Evolutionary conservation across 2,888 invertebrate species (phyloP).

Genomic region (Heliconius cydno): DNA sequence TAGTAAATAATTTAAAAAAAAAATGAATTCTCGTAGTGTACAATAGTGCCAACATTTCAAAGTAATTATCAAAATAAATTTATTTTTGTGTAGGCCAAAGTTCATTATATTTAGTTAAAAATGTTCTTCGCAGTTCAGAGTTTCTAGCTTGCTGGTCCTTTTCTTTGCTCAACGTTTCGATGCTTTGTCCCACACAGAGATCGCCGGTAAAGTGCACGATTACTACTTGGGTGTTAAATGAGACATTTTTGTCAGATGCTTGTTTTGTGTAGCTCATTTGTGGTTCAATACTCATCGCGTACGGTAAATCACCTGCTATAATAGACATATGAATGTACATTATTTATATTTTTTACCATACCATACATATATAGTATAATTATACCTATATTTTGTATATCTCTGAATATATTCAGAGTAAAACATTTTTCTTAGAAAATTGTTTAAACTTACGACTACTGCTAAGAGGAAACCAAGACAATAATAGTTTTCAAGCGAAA

Average conservation of each 20-base stretch:
- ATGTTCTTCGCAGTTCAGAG: slow-evolving; percentile 84
- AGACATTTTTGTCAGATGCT: slow-evolving; percentile 74
- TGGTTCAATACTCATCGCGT: slow-evolving; percentile 66
- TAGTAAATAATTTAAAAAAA: slow-evolving; percentile 44
- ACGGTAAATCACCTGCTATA: slow-evolving; percentile 65
- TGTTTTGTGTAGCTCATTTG: slow-evolving; percentile 68
- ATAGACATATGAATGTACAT: background rate
- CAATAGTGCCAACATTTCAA: slow-evolving; percentile 13
- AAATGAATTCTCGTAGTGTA: background rate
- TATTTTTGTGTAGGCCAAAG: slow-evolving; percentile 78
- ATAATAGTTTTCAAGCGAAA: too few relatives aligned
- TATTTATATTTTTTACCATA: too few relatives aligned
- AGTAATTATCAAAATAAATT: slow-evolving; percentile 39
- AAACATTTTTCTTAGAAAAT: too few relatives aligned
- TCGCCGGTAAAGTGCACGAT: slow-evolving; percentile 86
- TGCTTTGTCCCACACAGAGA: slow-evolving; percentile 78
- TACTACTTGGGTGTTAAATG: slow-evolving; percentile 83
- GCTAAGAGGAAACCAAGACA: too few relatives aligned
- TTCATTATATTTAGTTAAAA: slow-evolving; percentile 77
- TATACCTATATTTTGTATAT: too few relatives aligned
- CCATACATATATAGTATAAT: too few relatives aligned
- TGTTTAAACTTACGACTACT: too few relatives aligned
- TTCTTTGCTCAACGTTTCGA: slow-evolving; percentile 85
- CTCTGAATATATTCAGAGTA: too few relatives aligned
- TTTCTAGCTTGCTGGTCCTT: slow-evolving; percentile 86